Evolutionary conservation across 1,140 invertebrate genomes (phyloP).

Genomic region (Achroia grisella): DNA sequence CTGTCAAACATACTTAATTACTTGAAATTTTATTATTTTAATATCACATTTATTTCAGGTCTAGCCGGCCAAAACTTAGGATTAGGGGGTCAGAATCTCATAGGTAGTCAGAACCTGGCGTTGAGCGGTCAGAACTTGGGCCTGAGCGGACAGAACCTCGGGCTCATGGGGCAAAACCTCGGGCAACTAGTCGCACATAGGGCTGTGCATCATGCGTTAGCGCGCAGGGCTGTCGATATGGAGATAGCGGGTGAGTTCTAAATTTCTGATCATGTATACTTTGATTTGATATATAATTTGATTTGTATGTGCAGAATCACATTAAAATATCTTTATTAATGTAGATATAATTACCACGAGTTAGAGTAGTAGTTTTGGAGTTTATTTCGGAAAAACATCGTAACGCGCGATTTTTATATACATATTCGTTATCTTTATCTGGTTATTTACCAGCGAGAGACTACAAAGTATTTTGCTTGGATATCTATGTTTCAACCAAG

Average conservation of each 20-base stretch:
- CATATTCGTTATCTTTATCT: too few species aligned
- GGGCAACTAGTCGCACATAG: conserved; percentile 48
- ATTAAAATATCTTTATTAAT: too few species aligned
- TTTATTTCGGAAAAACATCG: too few species aligned
- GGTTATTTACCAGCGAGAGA: too few species aligned
- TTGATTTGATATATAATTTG: too few species aligned
- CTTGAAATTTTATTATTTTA: background rate
- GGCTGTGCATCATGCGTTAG: conserved; percentile 42
- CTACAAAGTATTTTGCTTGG: too few species aligned
- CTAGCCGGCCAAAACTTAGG: conserved; percentile 48
- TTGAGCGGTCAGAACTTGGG: conserved; percentile 33
- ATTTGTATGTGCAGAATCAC: too few species aligned
- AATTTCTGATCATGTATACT: background rate
- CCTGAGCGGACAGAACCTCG: conserved; percentile 21
- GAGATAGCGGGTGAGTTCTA: conserved; percentile 33
- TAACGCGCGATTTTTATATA: too few species aligned
- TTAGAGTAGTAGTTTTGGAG: too few species aligned
- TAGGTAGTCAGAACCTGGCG: conserved; percentile 31
- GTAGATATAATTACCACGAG: too few species aligned
- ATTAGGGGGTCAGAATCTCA: conserved; percentile 47
- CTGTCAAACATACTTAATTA: too few species aligned
- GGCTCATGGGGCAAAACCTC: conserved; percentile 46
- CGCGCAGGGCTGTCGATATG: conserved; percentile 39
- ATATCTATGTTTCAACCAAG: too few species aligned
- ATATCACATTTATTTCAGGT: conserved; percentile 21